These are phyloP conservation scores for Aculops lycopersici DNA, from an alignment of 1,140 invertebrate species.

Conservation along the genomic window DNA sequence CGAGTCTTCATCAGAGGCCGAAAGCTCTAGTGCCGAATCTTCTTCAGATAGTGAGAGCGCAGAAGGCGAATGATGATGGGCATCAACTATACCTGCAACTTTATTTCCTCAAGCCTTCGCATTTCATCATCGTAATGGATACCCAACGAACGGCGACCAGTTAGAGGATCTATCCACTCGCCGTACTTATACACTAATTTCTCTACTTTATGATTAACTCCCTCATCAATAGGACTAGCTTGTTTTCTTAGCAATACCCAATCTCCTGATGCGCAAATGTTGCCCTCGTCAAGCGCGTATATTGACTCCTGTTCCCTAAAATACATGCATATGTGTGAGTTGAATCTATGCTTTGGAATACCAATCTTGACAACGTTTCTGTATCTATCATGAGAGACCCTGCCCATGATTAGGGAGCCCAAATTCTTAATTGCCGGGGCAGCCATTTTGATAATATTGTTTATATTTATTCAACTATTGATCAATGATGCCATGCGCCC, in stretches of 20 bases:
- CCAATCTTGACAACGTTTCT: slow-evolving; percentile 3
- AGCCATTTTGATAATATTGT: too few species aligned
- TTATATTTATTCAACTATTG: too few species aligned
- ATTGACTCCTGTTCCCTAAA: slow-evolving; percentile 7
- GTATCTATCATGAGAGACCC: not conserved
- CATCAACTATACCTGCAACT: not conserved
- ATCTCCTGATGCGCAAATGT: slow-evolving; percentile 6
- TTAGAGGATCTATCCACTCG: slow-evolving; percentile 11
- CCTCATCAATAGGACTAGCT: slow-evolving; percentile 3
- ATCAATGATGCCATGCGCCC: too few species aligned
- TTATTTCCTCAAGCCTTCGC: slow-evolving; percentile 4
- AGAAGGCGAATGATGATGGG: too few species aligned
- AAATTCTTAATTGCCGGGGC: too few species aligned
- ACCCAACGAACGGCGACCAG: slow-evolving; percentile 9
- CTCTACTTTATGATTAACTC: slow-evolving; percentile 9
- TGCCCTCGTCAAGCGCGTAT: slow-evolving; percentile 2
- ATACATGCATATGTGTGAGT: slow-evolving; percentile 5
- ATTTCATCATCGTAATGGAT: slow-evolving; percentile 11
- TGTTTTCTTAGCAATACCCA: slow-evolving; percentile 8
- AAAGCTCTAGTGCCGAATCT: too few species aligned
- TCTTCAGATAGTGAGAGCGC: too few species aligned
- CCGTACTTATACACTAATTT: slow-evolving; percentile 10
- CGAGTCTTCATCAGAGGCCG: too few species aligned
- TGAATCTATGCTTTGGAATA: slow-evolving; percentile 7
- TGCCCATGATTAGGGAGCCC: not conserved